phyloP scores from a whole-genome alignment of 2,888 invertebrate species.

The Euclidia mi region DNA sequence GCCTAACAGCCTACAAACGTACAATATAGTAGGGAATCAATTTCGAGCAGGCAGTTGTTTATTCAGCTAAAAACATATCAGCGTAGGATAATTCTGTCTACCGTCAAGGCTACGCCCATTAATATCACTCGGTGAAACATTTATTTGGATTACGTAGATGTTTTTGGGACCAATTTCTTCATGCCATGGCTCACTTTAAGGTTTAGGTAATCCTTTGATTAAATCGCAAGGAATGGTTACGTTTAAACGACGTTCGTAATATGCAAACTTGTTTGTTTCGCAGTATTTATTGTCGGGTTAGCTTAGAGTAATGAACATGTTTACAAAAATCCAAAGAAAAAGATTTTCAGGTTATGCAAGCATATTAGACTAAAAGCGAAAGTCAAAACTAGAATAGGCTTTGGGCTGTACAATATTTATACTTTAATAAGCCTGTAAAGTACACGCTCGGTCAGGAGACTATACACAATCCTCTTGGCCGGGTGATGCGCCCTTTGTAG shows the following conservation, averaged over 20 bases:
- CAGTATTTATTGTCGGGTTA: no score
- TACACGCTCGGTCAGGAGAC: no score
- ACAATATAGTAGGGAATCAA: conserved; percentile 32
- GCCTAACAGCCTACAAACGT: neutral
- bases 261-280: conserved; percentile 36
- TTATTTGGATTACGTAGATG: conserved; percentile 74
- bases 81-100: conserved; percentile 47
- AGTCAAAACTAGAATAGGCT: no score
- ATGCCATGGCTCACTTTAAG: conserved; percentile 52
- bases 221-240: conserved; percentile 42
- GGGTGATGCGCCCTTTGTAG: no score
- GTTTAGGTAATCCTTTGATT: conserved; percentile 62
- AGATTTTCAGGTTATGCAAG: no score
- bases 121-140: conserved; percentile 71
- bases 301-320: no score
- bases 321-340: no score
- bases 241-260: conserved; percentile 32
- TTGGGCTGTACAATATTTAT: no score
- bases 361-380: no score
- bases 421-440: no score
- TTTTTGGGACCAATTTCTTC: conserved; percentile 66
- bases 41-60: conserved; percentile 40
- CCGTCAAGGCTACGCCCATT: conserved; percentile 60
- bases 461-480: no score
- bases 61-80: conserved; percentile 40